Base-by-base conservation (phyloP, 2,888 invertebrate species). In the Sarcophaga rosellei region DNA sequence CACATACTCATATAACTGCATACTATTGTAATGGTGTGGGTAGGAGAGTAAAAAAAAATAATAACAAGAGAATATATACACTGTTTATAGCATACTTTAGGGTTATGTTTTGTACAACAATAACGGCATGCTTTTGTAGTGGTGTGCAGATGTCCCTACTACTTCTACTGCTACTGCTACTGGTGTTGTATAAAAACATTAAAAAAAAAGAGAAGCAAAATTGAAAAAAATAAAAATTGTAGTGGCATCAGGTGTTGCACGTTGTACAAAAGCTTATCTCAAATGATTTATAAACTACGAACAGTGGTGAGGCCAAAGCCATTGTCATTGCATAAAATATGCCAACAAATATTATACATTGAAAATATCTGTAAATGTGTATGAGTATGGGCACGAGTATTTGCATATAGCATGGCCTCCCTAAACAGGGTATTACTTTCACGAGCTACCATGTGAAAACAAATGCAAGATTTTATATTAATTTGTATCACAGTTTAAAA, bases 281-380 rank as follows among this genome's bases (percentile, higher is more conserved):
- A 90, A 91, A 92, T 91, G 91, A 91, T 91, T 91, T 91, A 91
- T 91, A 92, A 91, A 91, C 91, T 92, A 92, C 90, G 91, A 91
- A 91, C 91, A 91, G 90, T 89, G 90, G 90, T 89, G 91, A 88
- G 88, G 89, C 88, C 91, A 91, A 91, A 91, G 91, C 91, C 90
- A 92, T 91, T 91, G 92, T 91, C 91, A 91, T 92, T 92, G 91
- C 90, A 91, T 91, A 91, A 91, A 91, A 92, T 91, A 92, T 91
- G 90, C 90, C 88, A 88, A 86, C 84, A 87, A 88, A 89, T 84
- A 78, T 81, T 73, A 69, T 74, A 66, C 23, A 45, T 17, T 12
- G 57, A 53, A 53, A 17, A 15, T 53, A 53, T 17, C 53, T 53
- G 15, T 65, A 66, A 65, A 47, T 69, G 53, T 66, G 23, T 44